Base-by-base conservation (phyloP, 2,113 vertebrate species). In the western clawed frog (Xenopus tropicalis) region DNA sequence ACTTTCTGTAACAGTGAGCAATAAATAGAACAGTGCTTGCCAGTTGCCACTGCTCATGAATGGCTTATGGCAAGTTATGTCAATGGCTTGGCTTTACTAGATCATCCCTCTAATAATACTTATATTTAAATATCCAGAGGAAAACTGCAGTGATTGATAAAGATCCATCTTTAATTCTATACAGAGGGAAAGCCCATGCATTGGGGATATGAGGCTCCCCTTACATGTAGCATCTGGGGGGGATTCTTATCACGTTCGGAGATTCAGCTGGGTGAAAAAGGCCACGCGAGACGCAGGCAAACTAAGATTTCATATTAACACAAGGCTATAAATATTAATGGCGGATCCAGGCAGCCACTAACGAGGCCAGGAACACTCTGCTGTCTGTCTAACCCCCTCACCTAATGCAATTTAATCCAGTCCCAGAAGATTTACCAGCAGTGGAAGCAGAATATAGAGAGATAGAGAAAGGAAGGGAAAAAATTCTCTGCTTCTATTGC, bases 261-360 rank as follows among this genome's bases (percentile, higher is more conserved):
- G 69, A 66, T 65, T 51, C 2, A 0, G 68, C 4, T 19, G 43
- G 83, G 81, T 78, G 77, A 83, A 82, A 61, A 79, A 80, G 78
- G 73, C 81, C 67, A 68, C 21, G 70, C 73, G 77, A 81, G 79
- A 56, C 0, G 70, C 11, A 3, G 66, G 56, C 0, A 21, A 74
- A 81, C 79, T 11, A 43, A 24, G 0, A 67, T 77, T 80, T 77
- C 81, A 83, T 76, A 80, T 70, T 79, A 82, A 79, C 71, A 21
- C 79, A 71, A 37, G 25, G 72, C 4, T 1, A 83, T 81, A 81
- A 85, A 85, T 84, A 85, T 74, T 81, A 85, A 85, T 78, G 46
- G 78, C 59, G 63, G 78, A 73, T 74, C 67, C 72, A 81, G 70
- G 70, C 78, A 79, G 78, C 78, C 76, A 66, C 80, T 80, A 83